Percentiles rank a stretch among this genome's conserved stretches.
Conservation (phyloP, 2,113 vertebrate genomes). For the Triplophysa tibetana region DNA sequence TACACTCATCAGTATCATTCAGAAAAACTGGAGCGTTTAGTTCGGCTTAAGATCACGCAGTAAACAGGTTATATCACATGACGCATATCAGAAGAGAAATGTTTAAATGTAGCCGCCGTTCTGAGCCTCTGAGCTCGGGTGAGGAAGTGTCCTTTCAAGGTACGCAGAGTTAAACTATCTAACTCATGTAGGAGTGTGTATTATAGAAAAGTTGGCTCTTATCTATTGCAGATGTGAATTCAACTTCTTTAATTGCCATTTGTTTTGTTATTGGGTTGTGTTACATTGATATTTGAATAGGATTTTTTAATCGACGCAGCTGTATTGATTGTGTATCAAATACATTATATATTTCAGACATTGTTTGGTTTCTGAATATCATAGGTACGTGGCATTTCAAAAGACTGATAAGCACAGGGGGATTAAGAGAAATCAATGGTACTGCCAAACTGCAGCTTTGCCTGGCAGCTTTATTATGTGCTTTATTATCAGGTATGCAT, state of each 20-base stretch:
- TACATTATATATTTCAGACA: slow-evolving; percentile 30
- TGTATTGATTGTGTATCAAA: slow-evolving; percentile 31
- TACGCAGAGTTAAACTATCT: slow-evolving; percentile 19
- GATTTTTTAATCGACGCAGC: slow-evolving; percentile 12
- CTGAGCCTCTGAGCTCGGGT: not conserved
- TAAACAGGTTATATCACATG: not conserved
- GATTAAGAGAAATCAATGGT: slow-evolving; percentile 55
- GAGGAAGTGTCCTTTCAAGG: slow-evolving; percentile 30
- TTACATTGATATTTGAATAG: not conserved
- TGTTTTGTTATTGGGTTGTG: slow-evolving; percentile 35
- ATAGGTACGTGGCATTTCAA: slow-evolving; percentile 61
- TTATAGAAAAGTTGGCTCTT: slow-evolving; percentile 25
- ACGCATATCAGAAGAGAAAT: not conserved
- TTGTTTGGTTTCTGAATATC: slow-evolving; percentile 19
- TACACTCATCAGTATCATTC: not conserved
- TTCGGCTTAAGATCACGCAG: not conserved
- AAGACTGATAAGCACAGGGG: slow-evolving; percentile 65
- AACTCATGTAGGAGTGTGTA: slow-evolving; percentile 32
- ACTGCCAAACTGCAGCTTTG: slow-evolving; percentile 58
- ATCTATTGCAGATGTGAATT: slow-evolving; percentile 38
- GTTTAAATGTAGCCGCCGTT: slow-evolving; percentile 14
- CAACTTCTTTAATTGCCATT: slow-evolving; percentile 31
- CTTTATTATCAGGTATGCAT: slow-evolving; percentile 56
- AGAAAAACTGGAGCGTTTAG: not conserved
- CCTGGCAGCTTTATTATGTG: slow-evolving; percentile 35